Percentiles rank a stretch among this genome's conserved stretches.
Evolutionary conservation across 2,888 invertebrate genomes (phyloP).

Genomic region (Cetonia aurata): DNA sequence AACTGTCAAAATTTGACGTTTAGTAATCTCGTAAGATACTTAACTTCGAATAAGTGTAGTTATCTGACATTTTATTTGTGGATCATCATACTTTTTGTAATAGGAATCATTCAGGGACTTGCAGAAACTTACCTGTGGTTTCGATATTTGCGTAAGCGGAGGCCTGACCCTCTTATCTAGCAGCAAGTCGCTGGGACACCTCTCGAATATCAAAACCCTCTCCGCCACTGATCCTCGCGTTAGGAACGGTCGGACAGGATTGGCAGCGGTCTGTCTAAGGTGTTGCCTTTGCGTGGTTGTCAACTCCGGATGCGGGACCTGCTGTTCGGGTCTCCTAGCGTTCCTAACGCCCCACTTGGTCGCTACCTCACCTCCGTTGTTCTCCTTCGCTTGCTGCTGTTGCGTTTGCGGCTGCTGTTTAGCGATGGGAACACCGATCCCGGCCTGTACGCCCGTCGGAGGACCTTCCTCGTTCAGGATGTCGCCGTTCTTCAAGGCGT

Average conservation of each 20-base stretch:
- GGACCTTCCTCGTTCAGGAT: conserved; percentile 70
- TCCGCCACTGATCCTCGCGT: conserved; percentile 93
- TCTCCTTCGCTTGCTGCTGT: conserved; percentile 31
- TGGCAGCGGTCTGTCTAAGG: conserved; percentile 66
- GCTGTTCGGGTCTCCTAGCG: conserved; percentile 66
- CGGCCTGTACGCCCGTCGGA: conserved; percentile 45
- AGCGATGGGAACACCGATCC: conserved; percentile 42
- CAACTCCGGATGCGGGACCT: conserved; percentile 77
- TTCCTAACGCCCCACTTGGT: conserved; percentile 64
- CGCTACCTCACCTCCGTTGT: conserved; percentile 54
- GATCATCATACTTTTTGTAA: too few species aligned
- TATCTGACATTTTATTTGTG: too few species aligned
- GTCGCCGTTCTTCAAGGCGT: conserved; percentile 82
- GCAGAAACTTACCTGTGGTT: conserved; percentile 62
- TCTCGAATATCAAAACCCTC: conserved; percentile 90
- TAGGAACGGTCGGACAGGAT: conserved; percentile 86
- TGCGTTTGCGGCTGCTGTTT: conserved; percentile 47
- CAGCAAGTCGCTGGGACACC: conserved; percentile 85
- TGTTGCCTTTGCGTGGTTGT: conserved; percentile 74
- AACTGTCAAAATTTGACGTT: too few species aligned
- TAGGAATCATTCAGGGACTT: too few species aligned
- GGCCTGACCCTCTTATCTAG: conserved; percentile 75
- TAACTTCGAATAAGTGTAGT: too few species aligned
- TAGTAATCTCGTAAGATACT: too few species aligned
- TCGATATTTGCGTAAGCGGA: conserved; percentile 55